Conservation (phyloP, 2,113 vertebrate species). For the Coptodon rendalli region DNA sequence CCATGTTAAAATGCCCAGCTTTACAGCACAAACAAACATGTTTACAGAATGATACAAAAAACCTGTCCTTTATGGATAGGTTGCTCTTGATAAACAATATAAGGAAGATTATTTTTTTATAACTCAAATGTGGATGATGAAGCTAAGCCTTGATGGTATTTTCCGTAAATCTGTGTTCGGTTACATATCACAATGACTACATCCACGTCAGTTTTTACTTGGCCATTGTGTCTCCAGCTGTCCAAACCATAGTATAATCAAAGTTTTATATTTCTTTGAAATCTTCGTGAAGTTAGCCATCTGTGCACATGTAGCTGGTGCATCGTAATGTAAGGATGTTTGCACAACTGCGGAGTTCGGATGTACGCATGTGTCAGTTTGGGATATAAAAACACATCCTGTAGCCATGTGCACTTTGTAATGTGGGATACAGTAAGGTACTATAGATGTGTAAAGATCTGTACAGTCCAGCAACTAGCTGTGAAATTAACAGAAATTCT, state of each 20-base stretch:
- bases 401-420: no score
- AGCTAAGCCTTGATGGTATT: background rate
- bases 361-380: accelerated
- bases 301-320: background rate
- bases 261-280: background rate
- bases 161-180: background rate
- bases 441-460: background rate
- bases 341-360: accelerated
- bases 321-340: background rate
- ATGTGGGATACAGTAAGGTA: background rate
- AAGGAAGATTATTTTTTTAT: background rate
- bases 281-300: accelerated
- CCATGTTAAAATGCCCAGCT: background rate
- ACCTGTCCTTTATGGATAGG: accelerated
- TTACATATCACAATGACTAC: background rate
- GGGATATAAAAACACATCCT: background rate
- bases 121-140: background rate
- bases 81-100: background rate
- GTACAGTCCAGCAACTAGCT: background rate
- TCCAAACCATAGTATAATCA: background rate
- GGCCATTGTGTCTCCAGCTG: background rate
- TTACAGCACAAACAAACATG: background rate
- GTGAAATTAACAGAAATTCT: background rate
- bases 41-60: background rate
- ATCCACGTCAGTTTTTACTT: background rate